Conservation (phyloP, 2,888 invertebrate genomes). For the Drosophila rubida region DNA sequence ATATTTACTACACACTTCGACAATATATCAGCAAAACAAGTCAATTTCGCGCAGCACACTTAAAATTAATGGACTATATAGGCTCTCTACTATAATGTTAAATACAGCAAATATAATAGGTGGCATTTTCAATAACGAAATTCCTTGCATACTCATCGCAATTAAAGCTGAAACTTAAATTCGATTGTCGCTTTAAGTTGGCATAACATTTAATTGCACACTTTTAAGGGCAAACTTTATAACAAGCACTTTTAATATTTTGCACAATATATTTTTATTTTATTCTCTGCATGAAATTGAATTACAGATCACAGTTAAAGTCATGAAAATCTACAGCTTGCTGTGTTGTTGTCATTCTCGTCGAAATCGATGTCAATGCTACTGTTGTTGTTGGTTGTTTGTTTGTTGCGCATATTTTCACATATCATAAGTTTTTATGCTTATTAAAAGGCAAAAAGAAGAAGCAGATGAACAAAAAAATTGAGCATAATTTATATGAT, state of each 20-base stretch:
- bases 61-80: background rate
- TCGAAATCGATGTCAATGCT: background rate
- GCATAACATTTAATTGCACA: conserved; percentile 10
- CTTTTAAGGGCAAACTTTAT: conserved; percentile 9
- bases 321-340: conserved; percentile 30
- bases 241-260: conserved; percentile 4
- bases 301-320: conserved; percentile 33
- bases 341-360: conserved; percentile 22
- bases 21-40: background rate
- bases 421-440: conserved; percentile 85
- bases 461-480: conserved; percentile 38
- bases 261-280: conserved; percentile 24
- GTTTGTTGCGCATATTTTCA: conserved; percentile 84
- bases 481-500: conserved; percentile 79
- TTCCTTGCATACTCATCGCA: background rate
- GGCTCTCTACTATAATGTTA: background rate
- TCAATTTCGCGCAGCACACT: background rate
- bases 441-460: conserved; percentile 74
- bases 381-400: conserved; percentile 58
- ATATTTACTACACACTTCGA: background rate
- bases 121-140: background rate
- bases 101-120: background rate
- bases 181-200: conserved; percentile 11
- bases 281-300: conserved; percentile 18
- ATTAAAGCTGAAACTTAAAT: conserved; percentile 1